Evolutionary conservation across 2,888 invertebrate genomes (phyloP), one percentile per base, ranked within the genome.

Genomic region (Ametastegia equiseti): DNA sequence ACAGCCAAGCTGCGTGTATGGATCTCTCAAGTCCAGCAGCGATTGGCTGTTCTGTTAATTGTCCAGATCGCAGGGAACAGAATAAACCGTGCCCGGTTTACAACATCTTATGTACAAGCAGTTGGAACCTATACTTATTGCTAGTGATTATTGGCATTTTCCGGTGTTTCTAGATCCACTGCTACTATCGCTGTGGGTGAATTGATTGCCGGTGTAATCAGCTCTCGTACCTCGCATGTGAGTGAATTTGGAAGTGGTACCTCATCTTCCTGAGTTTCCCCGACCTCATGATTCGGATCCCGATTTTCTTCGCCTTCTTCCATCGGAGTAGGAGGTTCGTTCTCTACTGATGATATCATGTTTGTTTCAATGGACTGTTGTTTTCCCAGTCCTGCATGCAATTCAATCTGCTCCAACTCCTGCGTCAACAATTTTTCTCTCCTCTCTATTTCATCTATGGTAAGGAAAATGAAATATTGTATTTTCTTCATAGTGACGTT

Each of bases 261-360:
- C 42, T 60, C 78, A 27, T 78, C 78, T 23, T 57, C 23, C 30
- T 33, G n/a, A n/a, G 63, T 27, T 4, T 60, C 11, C 30, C 9
- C 60, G 42, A 63, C 78, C 7, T 91, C 89, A 7, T 89, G 90
- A 87, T 90, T 90, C 2, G 91, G 90, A 86, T 91, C 91, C 4
- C 88, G 88, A 86, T 92, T 91, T 83, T 91, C 90, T 50, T 87
- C 88, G 0, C 88, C 89, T 27, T 90, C 90, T 39, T 89, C 86
- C 36, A 86, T 84, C 0, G 85, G 83, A 84, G 85, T 78, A 6
- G 81, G 81, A 15, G 78, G 80, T 71, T 86, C 83, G 45, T 77
- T 77, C 77, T 81, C 77, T 30, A 23, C 54, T 9, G 57, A 19
- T 19, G 42, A 63, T 13, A 86, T 84, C n/a, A 42, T 30, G 50